phyloP scores from a whole-genome alignment of 2,797 vertebrate species.

The Naso thynnoides region DNA sequence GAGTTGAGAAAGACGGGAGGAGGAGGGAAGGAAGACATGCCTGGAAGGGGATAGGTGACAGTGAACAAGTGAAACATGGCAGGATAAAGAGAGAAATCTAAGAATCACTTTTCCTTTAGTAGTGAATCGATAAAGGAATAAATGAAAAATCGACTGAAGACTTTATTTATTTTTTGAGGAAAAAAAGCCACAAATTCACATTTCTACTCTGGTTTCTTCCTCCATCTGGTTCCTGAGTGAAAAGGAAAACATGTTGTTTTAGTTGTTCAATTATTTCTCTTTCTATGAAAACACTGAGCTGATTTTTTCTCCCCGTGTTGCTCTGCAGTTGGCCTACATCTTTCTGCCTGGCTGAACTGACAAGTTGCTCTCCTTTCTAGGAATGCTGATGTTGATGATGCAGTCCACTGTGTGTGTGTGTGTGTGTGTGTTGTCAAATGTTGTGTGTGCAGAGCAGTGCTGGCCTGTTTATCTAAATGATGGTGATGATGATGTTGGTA shows the following conservation, averaged over 20 bases:
- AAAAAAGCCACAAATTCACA: not conserved
- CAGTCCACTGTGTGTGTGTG: constrained; percentile 31
- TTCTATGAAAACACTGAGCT: constrained; percentile 60
- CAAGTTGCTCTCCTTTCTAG: constrained; percentile 67
- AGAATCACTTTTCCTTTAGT: not conserved
- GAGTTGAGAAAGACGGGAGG: constrained; percentile 24
- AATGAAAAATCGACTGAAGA: not conserved
- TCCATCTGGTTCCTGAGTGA: constrained; percentile 21
- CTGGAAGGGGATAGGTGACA: constrained; percentile 21
- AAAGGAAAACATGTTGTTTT: constrained; percentile 22
- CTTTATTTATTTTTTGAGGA: constrained; percentile 13
- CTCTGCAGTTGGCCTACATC: constrained; percentile 81
- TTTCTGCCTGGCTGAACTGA: constrained; percentile 79
- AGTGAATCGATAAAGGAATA: not conserved
- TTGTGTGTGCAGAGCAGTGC: constrained; percentile 15
- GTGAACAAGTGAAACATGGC: not conserved
- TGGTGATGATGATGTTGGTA: not conserved
- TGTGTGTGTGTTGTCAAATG: constrained; percentile 18
- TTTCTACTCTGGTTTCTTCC: constrained; percentile 20
- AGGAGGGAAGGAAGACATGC: constrained; percentile 20
- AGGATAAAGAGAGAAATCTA: constrained; percentile 19
- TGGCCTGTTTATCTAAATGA: not conserved
- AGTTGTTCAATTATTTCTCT: constrained; percentile 61
- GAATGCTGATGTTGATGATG: constrained; percentile 67
- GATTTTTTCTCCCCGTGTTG: constrained; percentile 64